Conservation (phyloP, 2,797 vertebrate species). For the Aplochiton taeniatus region DNA sequence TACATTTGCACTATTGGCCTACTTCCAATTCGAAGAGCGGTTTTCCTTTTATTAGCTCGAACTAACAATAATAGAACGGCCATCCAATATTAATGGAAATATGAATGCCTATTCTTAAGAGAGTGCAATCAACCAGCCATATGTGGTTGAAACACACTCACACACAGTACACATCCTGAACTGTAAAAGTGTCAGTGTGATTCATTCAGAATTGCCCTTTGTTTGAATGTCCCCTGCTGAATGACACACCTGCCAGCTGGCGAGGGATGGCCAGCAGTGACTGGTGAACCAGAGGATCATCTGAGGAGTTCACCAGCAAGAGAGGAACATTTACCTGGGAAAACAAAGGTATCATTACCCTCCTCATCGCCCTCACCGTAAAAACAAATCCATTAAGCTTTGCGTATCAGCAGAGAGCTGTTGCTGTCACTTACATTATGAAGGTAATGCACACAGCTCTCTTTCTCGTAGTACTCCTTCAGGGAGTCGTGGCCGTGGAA, state of each 20-base stretch:
- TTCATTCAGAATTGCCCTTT: no score
- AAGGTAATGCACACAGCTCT: slow-evolving; percentile 92
- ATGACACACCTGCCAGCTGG: slow-evolving; percentile 83
- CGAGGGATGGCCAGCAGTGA: slow-evolving; percentile 90
- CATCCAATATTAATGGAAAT: no score
- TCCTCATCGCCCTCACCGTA: not conserved
- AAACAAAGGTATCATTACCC: not conserved
- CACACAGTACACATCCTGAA: no score
- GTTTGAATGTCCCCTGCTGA: no score
- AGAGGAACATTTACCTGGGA: slow-evolving; percentile 90
- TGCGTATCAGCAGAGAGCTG: not conserved
- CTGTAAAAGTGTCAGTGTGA: no score
- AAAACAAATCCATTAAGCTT: not conserved
- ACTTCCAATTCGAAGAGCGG: no score
- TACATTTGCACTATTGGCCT: no score
- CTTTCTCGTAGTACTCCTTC: slow-evolving; percentile 93
- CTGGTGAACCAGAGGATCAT: slow-evolving; percentile 91
- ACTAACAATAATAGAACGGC: no score
- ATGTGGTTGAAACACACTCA: no score
- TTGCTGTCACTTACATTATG: slow-evolving; percentile 80
- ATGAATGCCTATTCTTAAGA: no score
- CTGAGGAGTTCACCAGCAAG: slow-evolving; percentile 90
- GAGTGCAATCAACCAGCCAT: no score
- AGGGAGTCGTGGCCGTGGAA: slow-evolving; percentile 89
- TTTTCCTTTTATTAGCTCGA: no score